Evolutionary conservation across 1,140 invertebrate species (phyloP).

Genomic region (Sinella curviseta): DNA sequence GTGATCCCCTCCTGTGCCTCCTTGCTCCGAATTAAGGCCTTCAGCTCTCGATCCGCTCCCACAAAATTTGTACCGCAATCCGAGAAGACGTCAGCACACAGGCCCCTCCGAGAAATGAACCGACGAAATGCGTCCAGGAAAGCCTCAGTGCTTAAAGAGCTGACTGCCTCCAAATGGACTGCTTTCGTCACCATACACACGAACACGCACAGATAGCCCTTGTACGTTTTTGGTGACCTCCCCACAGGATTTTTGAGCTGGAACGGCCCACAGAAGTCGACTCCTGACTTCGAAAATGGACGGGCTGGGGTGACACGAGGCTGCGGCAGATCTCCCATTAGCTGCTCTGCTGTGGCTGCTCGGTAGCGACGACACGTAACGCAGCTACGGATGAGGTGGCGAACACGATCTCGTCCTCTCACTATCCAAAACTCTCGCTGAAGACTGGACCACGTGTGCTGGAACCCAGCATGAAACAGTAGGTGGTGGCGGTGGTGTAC

Average conservation of each 20-base stretch:
- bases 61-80: constrained; percentile 50
- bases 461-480: neutral
- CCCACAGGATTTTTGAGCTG: neutral
- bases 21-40: neutral
- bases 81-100: constrained; percentile 35
- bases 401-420: neutral
- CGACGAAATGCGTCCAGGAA: constrained; percentile 36
- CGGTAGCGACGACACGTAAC: neutral
- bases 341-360: neutral
- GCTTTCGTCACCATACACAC: constrained; percentile 47
- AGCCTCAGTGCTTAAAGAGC: constrained; percentile 38
- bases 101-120: constrained; percentile 41
- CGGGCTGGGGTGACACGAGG: neutral
- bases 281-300: constrained; percentile 27
- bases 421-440: neutral
- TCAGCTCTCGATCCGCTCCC: constrained; percentile 33
- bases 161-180: constrained; percentile 48
- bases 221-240: neutral
- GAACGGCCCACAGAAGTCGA: constrained; percentile 53
- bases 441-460: neutral
- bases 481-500: neutral
- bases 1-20: neutral
- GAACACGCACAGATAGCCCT: constrained; percentile 29
- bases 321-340: constrained; percentile 5
- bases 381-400: neutral